These are phyloP conservation scores for Sebastes taczanowskii DNA, from an alignment of 2,797 vertebrate genomes.

Conservation along the genomic window DNA sequence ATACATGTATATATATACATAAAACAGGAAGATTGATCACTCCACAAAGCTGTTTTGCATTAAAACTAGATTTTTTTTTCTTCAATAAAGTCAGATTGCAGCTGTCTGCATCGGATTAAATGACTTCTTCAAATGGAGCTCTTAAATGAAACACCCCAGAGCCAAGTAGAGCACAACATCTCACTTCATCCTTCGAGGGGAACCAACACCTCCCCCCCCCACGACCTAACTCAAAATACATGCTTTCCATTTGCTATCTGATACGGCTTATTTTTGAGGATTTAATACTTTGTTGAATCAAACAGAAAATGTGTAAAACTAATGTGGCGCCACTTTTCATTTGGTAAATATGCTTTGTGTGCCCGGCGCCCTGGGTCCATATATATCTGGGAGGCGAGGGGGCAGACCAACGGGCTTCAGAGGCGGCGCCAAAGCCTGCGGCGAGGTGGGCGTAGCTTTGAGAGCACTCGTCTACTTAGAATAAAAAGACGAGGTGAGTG, in stretches of 20 bases:
- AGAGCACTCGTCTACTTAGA: slow-evolving; percentile 56
- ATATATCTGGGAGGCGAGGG: slow-evolving; percentile 24
- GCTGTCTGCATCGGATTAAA: slow-evolving; percentile 20
- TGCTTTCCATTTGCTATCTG: slow-evolving; percentile 68
- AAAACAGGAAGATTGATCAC: not conserved
- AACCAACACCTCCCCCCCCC: not conserved
- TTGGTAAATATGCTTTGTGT: slow-evolving; percentile 64
- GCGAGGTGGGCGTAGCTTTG: slow-evolving; percentile 25
- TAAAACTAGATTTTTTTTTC: not conserved
- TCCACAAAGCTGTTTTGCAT: not conserved
- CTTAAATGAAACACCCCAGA: slow-evolving; percentile 52
- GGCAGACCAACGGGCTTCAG: slow-evolving; percentile 39
- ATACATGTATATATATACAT: not conserved
- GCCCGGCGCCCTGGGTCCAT: slow-evolving; percentile 41
- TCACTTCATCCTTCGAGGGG: slow-evolving; percentile 11
- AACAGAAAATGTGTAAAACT: slow-evolving; percentile 69
- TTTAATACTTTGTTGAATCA: slow-evolving; percentile 71
- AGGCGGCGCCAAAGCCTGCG: slow-evolving; percentile 49
- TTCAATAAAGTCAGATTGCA: not conserved
- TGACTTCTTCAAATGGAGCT: not conserved
- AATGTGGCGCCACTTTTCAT: slow-evolving; percentile 74
- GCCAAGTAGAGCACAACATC: slow-evolving; percentile 7
- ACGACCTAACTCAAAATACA: not conserved
- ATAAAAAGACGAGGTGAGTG: slow-evolving; percentile 67
- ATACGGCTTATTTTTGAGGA: slow-evolving; percentile 62